Base-by-base conservation (phyloP, 2,113 vertebrate genomes). In the Pseudopipra pipra region DNA sequence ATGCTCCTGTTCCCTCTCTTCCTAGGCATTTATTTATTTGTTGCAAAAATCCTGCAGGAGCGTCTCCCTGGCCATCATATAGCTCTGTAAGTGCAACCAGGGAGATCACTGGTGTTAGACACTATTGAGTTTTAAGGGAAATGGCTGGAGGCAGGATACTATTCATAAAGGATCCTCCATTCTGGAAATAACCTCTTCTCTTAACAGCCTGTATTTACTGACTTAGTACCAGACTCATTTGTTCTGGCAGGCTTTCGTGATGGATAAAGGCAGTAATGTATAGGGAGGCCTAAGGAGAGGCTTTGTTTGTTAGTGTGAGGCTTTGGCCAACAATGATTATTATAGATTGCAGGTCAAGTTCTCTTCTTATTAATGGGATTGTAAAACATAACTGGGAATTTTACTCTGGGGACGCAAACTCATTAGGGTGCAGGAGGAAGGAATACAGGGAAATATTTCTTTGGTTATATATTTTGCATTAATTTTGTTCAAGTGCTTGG, bases 291-390 rank as follows among this genome's bases (percentile, higher is more conserved):
- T 63, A 80, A 65, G 67, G 61, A 93, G 44, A 56, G 49, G 56
- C 67, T 87, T 93, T 66, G 17, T 96, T 94, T 87, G 59, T 88
- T 90, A 71, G 31, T 3, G 1, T 63, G 76, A 90, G 24, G 25
- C 61, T 92, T 88, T 84, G 80, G 88, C 81, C 85, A 95, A 47
- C 67, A 83, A 51, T 90, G 75, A 94, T 85, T n/a, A n/a, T 83
- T 95, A 91, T 77, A 84, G 56, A 78, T 67, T 85, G 47, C 79
- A 87, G 68, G 65, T 93, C 85, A 94, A 90, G 39, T 84, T 95
- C 33, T 77, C 3, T 46, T 78, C 35, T 81, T 91, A 59, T 61
- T 91, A 67, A 52, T 63, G 52, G 28, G 12, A 37, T 56, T 88
- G 68, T 67, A 75, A 78, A 86, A 74, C 54, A 14, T 61, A 88